Evolutionary conservation across 2,797 vertebrate species (phyloP).

Genomic region (Paratrypauchen microcephalus): DNA sequence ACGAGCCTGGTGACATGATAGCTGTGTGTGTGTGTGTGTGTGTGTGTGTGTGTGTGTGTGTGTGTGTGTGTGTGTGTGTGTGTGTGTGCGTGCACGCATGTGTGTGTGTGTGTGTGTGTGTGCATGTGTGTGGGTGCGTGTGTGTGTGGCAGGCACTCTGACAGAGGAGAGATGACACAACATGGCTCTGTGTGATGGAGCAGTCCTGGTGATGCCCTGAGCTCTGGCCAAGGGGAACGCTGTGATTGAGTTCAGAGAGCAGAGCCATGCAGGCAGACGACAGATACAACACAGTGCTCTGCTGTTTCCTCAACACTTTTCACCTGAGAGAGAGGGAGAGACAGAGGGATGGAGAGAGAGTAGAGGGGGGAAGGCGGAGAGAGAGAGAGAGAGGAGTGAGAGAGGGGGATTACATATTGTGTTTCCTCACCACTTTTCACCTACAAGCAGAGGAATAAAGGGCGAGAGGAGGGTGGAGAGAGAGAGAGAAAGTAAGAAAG

Average conservation of each 20-base stretch:
- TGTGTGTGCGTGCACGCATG: background rate
- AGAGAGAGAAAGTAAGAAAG: too few relatives aligned
- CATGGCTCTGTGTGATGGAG: constrained; percentile 38
- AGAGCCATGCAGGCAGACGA: constrained; percentile 23
- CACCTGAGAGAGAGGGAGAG: background rate
- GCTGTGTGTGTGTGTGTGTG: background rate
- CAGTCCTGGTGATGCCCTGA: constrained; percentile 7
- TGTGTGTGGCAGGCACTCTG: constrained; percentile 41
- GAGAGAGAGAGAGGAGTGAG: background rate
- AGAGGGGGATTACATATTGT: too few relatives aligned
- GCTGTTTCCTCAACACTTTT: constrained; percentile 16
- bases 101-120: background rate
- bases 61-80: background rate
- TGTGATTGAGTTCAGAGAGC: constrained; percentile 67
- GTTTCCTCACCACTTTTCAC: too few relatives aligned
- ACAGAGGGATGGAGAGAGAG: background rate
- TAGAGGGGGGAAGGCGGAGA: too few relatives aligned
- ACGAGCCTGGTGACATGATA: background rate
- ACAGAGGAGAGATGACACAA: constrained; percentile 33
- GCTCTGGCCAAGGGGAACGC: constrained; percentile 33
- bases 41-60: background rate
- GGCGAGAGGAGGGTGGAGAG: too few relatives aligned
- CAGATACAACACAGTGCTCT: constrained; percentile 43
- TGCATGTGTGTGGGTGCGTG: background rate
- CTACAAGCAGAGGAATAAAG: too few relatives aligned